A percentile compares a stretch with the other conserved stretches of the same genome.
Evolutionary conservation across 2,888 invertebrate genomes (phyloP).

Genomic region (Crepidodera aurea): DNA sequence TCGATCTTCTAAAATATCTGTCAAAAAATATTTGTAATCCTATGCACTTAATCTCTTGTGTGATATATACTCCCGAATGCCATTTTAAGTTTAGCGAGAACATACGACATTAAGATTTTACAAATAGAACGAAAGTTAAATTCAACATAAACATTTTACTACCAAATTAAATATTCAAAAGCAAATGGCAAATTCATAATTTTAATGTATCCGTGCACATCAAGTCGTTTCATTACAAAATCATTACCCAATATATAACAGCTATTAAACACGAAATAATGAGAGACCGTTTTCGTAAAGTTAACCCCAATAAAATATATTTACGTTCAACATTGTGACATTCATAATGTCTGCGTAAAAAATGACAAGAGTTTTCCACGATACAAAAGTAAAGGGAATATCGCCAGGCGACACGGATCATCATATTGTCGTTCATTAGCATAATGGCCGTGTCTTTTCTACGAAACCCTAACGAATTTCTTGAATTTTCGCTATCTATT

Average conservation of each 20-base stretch:
- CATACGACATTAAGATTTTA: no score
- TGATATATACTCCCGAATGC: no score
- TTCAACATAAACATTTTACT: not conserved
- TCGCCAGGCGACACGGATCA: slow-evolving; percentile 53
- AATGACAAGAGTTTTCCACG: slow-evolving; percentile 49
- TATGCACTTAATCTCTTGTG: no score
- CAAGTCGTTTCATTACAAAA: slow-evolving; percentile 21
- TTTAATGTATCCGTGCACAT: slow-evolving; percentile 9
- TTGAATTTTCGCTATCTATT: slow-evolving; percentile 37
- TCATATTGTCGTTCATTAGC: slow-evolving; percentile 54
- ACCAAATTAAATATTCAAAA: not conserved
- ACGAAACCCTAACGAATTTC: slow-evolving; percentile 43
- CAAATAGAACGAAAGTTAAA: no score
- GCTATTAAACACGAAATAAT: slow-evolving; percentile 31
- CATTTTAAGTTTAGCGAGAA: no score
- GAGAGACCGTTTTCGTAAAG: slow-evolving; percentile 32
- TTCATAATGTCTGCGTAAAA: slow-evolving; percentile 48
- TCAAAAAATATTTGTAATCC: no score
- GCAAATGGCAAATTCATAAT: not conserved
- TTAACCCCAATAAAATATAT: slow-evolving; percentile 40
- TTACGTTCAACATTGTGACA: slow-evolving; percentile 43
- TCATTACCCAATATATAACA: slow-evolving; percentile 33
- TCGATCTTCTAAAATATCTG: no score
- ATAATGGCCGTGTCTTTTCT: slow-evolving; percentile 50
- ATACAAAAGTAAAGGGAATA: slow-evolving; percentile 50